These are phyloP conservation scores for Echinarachnius parma DNA, from an alignment of 53 echinoderm and acorn worm genomes.

Conservation along the genomic window DNA sequence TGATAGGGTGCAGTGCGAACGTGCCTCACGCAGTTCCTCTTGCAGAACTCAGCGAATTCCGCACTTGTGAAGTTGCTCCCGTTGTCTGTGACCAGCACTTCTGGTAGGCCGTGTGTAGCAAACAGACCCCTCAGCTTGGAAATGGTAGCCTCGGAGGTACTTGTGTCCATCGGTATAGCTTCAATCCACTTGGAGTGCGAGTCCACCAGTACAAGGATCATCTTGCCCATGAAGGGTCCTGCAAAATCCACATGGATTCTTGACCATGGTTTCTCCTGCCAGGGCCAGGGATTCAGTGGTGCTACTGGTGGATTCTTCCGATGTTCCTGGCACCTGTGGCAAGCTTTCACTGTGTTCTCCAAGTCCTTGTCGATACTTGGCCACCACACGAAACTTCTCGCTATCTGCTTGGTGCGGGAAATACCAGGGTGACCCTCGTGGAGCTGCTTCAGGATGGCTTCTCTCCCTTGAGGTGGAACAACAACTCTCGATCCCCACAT, in stretches of 20 bases:
- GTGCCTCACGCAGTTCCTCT: constrained; percentile 28
- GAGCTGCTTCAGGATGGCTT: constrained; percentile 31
- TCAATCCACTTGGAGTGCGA: constrained; percentile 47
- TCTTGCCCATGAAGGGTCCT: not conserved
- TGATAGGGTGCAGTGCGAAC: constrained; percentile 21
- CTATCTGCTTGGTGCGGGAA: constrained; percentile 27
- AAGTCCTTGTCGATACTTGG: constrained; percentile 32
- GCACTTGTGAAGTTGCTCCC: constrained; percentile 33
- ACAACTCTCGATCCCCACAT: constrained; percentile 49
- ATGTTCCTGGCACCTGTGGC: constrained; percentile 12
- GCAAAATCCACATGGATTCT: constrained; percentile 47
- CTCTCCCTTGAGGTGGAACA: constrained; percentile 28
- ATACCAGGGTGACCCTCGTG: constrained; percentile 49
- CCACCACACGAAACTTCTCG: constrained; percentile 54
- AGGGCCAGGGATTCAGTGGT: constrained; percentile 37
- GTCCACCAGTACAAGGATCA: constrained; percentile 30
- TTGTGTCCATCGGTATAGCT: constrained; percentile 37
- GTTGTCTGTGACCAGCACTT: constrained; percentile 42
- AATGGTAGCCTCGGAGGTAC: constrained; percentile 32
- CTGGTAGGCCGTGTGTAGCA: constrained; percentile 35
- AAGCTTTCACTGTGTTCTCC: constrained; percentile 20
- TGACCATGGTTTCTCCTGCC: constrained; percentile 35
- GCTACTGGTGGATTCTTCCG: constrained; percentile 15
- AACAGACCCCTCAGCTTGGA: constrained; percentile 9
- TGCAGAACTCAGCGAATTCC: constrained; percentile 34